phyloP scores from a whole-genome alignment of 1,140 invertebrate genomes.

The Acromyrmex charruanus region DNA sequence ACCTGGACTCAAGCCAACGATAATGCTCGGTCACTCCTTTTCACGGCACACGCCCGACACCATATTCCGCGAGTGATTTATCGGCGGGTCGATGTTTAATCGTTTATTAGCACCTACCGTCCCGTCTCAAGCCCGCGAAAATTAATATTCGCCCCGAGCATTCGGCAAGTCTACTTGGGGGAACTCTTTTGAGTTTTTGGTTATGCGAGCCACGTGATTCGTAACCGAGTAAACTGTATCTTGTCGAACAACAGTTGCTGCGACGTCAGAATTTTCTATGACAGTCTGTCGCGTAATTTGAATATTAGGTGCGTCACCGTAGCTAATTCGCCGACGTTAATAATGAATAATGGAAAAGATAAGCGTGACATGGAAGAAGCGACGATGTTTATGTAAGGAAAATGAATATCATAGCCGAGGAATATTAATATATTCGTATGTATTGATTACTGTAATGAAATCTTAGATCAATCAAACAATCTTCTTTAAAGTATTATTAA shows the following conservation, averaged over 20 bases:
- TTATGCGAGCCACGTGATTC: background rate
- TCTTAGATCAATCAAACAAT: background rate
- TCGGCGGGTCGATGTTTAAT: conserved; percentile 77
- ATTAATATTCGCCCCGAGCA: conserved; percentile 53
- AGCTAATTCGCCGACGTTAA: conserved; percentile 26
- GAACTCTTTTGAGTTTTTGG: conserved; percentile 32
- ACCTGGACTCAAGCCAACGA: conserved; percentile 78
- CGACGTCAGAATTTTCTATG: conserved; percentile 42
- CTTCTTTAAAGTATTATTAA: background rate
- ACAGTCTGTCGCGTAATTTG: conserved; percentile 31
- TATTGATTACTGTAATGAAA: background rate
- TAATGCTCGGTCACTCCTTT: conserved; percentile 84
- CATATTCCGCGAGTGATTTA: conserved; percentile 79
- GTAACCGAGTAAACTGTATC: conserved; percentile 9
- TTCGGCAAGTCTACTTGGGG: conserved; percentile 6
- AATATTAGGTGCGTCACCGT: conserved; percentile 51
- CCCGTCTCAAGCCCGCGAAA: conserved; percentile 42
- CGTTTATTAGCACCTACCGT: conserved; percentile 71
- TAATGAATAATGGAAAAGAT: conserved; percentile 57
- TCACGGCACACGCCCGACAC: conserved; percentile 80
- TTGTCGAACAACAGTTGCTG: conserved; percentile 52
- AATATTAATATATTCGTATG: background rate
- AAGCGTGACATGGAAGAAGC: conserved; percentile 6
- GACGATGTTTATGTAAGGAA: background rate
- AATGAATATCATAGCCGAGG: background rate